Conservation (phyloP, 2,113 vertebrate genomes). For the Seriola rivoliana region DNA sequence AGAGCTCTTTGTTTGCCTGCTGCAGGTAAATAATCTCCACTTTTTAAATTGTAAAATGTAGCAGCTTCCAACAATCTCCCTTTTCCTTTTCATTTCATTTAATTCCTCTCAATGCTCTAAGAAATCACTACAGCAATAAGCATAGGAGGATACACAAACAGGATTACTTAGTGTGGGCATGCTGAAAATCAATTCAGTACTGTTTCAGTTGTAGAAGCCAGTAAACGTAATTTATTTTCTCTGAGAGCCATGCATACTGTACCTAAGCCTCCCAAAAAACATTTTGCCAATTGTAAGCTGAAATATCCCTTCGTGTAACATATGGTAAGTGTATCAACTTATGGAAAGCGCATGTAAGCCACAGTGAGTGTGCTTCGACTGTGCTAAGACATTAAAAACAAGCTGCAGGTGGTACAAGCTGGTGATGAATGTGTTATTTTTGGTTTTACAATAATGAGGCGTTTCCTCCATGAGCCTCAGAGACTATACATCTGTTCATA, state of each 20-base stretch:
- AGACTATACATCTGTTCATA: not conserved
- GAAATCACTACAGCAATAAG: slow-evolving; percentile 53
- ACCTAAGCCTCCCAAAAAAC: slow-evolving; percentile 35
- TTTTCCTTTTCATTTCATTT: slow-evolving; percentile 41
- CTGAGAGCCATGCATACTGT: slow-evolving; percentile 43
- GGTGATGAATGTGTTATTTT: not conserved
- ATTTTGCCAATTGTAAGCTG: slow-evolving; percentile 35
- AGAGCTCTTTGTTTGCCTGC: slow-evolving; percentile 48
- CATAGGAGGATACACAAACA: slow-evolving; percentile 58
- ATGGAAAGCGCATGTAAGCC: slow-evolving; percentile 18
- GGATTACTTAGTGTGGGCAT: slow-evolving; percentile 64
- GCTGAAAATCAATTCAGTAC: slow-evolving; percentile 63
- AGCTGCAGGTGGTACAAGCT: not conserved
- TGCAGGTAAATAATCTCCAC: slow-evolving; percentile 54
- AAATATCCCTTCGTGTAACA: slow-evolving; percentile 26
- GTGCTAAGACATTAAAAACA: not conserved
- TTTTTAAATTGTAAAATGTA: slow-evolving; percentile 59
- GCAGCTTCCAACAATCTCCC: slow-evolving; percentile 24
- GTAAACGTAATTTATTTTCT: slow-evolving; percentile 62
- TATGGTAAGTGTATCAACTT: not conserved
- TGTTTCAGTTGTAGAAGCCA: slow-evolving; percentile 59
- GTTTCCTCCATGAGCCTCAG: not conserved
- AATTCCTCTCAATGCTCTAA: slow-evolving; percentile 34
- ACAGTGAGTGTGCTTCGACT: not conserved
- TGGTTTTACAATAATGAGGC: not conserved